Base-by-base conservation (phyloP, 2,888 invertebrate species). In the Drosophila kambysellisi region DNA sequence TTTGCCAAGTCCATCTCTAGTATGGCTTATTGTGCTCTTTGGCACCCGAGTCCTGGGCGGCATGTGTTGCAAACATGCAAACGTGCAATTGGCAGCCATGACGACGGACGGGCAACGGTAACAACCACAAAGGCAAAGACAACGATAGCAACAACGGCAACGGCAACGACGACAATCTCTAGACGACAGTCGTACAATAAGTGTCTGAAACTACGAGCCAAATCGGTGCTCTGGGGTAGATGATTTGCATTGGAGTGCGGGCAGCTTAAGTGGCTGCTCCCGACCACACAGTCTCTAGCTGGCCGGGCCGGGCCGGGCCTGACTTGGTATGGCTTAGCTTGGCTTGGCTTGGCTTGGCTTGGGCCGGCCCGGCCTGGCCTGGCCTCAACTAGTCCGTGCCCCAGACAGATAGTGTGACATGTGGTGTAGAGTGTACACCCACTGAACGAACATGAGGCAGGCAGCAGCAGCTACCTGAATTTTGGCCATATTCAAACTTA, bases 211-310 rank as follows among this genome's bases (percentile, higher is more conserved):
- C 56, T 73, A 74, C 74, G 68, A 71, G 70, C 83, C 68, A 79
- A 88, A 85, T 88, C 85, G 68, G 61, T 73, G 83, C 88, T 79
- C 66, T 76, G 88, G 83, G 79, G 72, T 74, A 85, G 79, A 81
- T 83, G 79, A 88, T 84, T 84, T 84, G 84, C 85, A 85, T 88
- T 76, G 76, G 70, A 74, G 70, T 70, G 74, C 73, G 76, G 72
- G 73, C 76, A 77, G 82, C 82, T 82, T 82, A 82, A 83, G 84
- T 88, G 84, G 72, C 63, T 57, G 53, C 74, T 17, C 54, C 29
- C 61, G 39, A 29, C 64, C 60, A 41, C 62, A 68, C 54, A 58
- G 72, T 76, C 72, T 66, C 66, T 50, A 67, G 37, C 63, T 59
- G 64, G 33, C 39, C 51, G 20, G 46, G 37, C 52, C 63, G 56